Percentiles rank a stretch among this genome's conserved stretches.
These are phyloP conservation scores for Pachymerium ferrugineum DNA, from an alignment of 2,888 invertebrate genomes.

Conservation along the genomic window DNA sequence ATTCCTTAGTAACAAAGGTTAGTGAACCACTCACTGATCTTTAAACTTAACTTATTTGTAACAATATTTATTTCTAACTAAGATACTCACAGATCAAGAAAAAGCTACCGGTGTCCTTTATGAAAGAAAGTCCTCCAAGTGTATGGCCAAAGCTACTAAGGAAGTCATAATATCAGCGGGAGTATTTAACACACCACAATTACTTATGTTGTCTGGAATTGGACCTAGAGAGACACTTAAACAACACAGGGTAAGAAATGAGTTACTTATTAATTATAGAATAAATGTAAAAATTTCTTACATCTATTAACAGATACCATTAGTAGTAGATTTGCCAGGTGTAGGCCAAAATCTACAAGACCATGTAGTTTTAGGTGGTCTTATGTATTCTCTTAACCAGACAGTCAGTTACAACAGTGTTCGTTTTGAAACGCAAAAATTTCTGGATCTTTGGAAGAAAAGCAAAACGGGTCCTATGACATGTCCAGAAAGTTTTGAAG, in stretches of 20 bases:
- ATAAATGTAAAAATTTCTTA: too few species aligned
- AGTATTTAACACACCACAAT: conserved; percentile 23
- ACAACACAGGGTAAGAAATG: not conserved
- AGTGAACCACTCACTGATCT: not conserved
- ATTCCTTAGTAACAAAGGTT: conserved; percentile 32
- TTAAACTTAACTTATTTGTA: not conserved
- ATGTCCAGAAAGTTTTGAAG: conserved; percentile 74
- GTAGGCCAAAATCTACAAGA: conserved; percentile 54
- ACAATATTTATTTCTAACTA: not conserved
- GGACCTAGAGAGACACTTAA: not conserved
- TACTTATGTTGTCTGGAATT: conserved; percentile 28
- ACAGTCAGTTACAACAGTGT: conserved; percentile 30
- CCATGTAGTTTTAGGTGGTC: conserved; percentile 41
- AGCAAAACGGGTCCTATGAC: conserved; percentile 17
- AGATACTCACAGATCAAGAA: conserved; percentile 27
- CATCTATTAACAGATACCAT: conserved; percentile 44
- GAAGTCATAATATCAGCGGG: conserved; percentile 35
- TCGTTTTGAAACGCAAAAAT: conserved; percentile 24
- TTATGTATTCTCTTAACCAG: conserved; percentile 4
- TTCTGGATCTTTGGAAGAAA: conserved; percentile 31
- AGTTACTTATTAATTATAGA: not conserved
- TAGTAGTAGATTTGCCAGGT: conserved; percentile 49
- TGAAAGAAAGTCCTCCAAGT: not conserved
- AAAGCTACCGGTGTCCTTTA: conserved; percentile 31
- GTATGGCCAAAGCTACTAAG: conserved; percentile 22